Percentiles rank a stretch among this genome's conserved stretches.
Evolutionary conservation across 2,888 invertebrate genomes (phyloP).

Genomic region (Minunthozetes semirufus): DNA sequence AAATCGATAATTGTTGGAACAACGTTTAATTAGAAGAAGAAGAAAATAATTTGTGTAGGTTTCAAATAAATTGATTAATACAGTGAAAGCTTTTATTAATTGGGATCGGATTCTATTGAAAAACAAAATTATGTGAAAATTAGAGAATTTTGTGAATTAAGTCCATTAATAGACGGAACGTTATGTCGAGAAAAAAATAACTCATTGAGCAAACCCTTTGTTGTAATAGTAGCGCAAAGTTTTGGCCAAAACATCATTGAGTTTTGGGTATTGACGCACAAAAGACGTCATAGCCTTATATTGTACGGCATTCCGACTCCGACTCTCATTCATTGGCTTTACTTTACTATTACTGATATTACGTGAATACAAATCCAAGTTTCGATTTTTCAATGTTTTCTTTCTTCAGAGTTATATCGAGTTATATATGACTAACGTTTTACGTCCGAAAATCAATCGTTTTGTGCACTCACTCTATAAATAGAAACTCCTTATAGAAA

Average conservation of each 20-base stretch:
- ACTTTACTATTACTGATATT: background rate
- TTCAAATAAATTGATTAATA: too few species aligned
- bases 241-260: background rate
- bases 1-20: too few species aligned
- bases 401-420: background rate
- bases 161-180: background rate
- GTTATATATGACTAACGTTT: background rate
- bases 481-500: background rate
- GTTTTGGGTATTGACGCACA: slow-evolving; percentile 23
- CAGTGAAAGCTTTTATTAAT: too few species aligned
- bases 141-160: background rate
- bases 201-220: background rate
- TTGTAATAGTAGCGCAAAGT: background rate
- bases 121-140: too few species aligned
- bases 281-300: slow-evolving; percentile 10
- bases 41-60: too few species aligned
- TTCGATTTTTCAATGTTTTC: background rate
- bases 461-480: background rate
- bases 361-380: slow-evolving; percentile 26
- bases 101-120: too few species aligned
- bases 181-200: background rate
- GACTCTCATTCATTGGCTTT: background rate
- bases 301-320: background rate
- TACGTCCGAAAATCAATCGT: slow-evolving; percentile 1
- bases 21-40: too few species aligned